Evolutionary conservation across 1,140 invertebrate species (phyloP).

Genomic region (Listronotus oregonensis): DNA sequence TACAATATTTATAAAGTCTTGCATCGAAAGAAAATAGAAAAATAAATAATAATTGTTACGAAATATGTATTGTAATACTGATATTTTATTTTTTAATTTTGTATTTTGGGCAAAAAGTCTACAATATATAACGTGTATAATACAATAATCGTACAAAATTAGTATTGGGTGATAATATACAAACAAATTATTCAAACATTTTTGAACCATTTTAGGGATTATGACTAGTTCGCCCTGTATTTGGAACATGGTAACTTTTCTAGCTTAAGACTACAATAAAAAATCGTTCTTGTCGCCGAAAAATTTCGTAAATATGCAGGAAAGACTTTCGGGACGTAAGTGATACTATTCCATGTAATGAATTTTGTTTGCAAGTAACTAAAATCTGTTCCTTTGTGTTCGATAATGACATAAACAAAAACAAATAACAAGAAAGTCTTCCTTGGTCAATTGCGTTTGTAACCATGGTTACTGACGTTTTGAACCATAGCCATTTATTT

Average conservation of each 20-base stretch:
- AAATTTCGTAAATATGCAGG: conserved; percentile 42
- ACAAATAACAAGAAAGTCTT: too few species aligned
- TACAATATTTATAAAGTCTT: too few species aligned
- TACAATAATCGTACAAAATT: conserved; percentile 12
- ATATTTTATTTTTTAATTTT: too few species aligned
- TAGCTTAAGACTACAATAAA: conserved; percentile 53
- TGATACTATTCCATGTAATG: too few species aligned
- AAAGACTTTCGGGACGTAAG: neutral
- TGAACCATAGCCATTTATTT: too few species aligned
- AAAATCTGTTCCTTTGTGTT: too few species aligned
- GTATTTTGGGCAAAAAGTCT: neutral
- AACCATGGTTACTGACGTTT: too few species aligned
- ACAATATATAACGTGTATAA: conserved; percentile 2
- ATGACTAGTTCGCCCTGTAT: conserved; percentile 17
- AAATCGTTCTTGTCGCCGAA: conserved; percentile 51
- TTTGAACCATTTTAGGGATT: neutral
- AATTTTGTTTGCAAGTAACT: neutral
- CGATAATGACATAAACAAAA: too few species aligned
- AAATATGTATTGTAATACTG: too few species aligned
- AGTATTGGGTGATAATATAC: neutral
- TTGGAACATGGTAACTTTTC: conserved; percentile 36
- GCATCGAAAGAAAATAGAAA: too few species aligned
- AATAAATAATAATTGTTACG: too few species aligned
- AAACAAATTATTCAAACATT: conserved; percentile 5
- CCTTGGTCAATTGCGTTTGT: too few species aligned